Evolutionary conservation across 2,113 vertebrate species (phyloP).

Genomic region (Siniperca chuatsi): DNA sequence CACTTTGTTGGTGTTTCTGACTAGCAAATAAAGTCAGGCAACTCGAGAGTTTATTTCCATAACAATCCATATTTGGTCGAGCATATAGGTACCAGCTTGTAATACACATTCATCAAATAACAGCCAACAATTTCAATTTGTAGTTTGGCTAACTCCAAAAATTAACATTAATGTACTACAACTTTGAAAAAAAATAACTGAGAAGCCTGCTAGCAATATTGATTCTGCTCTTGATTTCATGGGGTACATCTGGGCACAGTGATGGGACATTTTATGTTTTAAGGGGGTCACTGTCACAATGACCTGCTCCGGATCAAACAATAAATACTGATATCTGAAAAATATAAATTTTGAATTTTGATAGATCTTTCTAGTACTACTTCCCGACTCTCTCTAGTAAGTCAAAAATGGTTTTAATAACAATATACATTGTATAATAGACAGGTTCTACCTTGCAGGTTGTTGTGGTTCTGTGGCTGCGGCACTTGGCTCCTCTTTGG

Average conservation of each 20-base stretch:
- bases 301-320: neutral
- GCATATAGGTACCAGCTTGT: neutral
- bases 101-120: neutral
- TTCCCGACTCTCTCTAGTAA: neutral
- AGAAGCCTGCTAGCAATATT: no score
- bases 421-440: neutral
- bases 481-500: slow-evolving; percentile 70
- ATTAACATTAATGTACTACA: neutral
- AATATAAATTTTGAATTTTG: neutral
- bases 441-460: slow-evolving; percentile 62
- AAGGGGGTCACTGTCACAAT: neutral
- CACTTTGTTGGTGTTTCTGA: neutral
- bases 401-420: no score
- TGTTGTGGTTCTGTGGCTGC: slow-evolving; percentile 71
- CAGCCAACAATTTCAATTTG: neutral
- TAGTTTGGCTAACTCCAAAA: neutral
- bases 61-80: neutral
- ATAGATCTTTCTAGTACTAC: neutral
- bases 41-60: neutral
- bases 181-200: neutral
- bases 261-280: neutral
- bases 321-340: neutral
- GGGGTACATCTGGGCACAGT: neutral
- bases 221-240: neutral
- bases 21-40: neutral